Evolutionary conservation across 2,113 vertebrate species (phyloP).

Genomic region (Miniopterus natalensis): DNA sequence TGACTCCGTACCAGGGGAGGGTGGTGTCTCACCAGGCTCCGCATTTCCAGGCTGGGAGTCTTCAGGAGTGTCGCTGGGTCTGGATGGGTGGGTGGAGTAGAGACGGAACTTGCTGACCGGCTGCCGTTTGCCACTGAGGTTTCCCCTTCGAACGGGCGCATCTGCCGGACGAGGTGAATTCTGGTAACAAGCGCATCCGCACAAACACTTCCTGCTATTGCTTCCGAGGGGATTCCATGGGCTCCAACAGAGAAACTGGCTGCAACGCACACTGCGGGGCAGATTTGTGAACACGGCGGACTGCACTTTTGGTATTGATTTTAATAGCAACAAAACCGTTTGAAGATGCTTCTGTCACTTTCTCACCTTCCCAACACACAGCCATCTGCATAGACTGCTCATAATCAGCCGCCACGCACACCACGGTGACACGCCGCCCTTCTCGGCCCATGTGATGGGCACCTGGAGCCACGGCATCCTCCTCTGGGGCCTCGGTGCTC

Average conservation of each 20-base stretch:
- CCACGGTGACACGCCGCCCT: not conserved
- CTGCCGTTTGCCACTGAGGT: constrained; percentile 77
- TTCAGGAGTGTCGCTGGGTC: constrained; percentile 77
- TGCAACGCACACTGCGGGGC: constrained; percentile 95
- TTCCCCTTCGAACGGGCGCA: constrained; percentile 87
- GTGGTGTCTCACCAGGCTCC: constrained; percentile 61
- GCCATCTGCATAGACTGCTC: constrained; percentile 95
- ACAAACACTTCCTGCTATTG: constrained; percentile 94
- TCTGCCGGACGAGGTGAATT: constrained; percentile 94
- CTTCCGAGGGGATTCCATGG: constrained; percentile 96
- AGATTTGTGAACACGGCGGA: not conserved
- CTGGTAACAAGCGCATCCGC: constrained; percentile 93
- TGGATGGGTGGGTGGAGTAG: constrained; percentile 79
- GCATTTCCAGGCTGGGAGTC: constrained; percentile 62
- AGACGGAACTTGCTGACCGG: constrained; percentile 71
- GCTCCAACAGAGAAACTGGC: constrained; percentile 98
- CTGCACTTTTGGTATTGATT: constrained; percentile 92
- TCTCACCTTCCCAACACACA: constrained; percentile 94
- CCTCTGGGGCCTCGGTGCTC: not conserved
- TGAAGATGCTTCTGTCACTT: constrained; percentile 91
- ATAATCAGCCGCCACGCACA: constrained; percentile 88
- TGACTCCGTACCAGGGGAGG: constrained; percentile 68
- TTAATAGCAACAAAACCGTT: constrained; percentile 95
- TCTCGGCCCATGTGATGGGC: not conserved
- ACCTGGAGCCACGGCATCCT: not conserved